Evolutionary conservation across 2,888 invertebrate species (phyloP), one percentile per base, ranked within the genome.

Genomic region (Arrhopalites spinosus): DNA sequence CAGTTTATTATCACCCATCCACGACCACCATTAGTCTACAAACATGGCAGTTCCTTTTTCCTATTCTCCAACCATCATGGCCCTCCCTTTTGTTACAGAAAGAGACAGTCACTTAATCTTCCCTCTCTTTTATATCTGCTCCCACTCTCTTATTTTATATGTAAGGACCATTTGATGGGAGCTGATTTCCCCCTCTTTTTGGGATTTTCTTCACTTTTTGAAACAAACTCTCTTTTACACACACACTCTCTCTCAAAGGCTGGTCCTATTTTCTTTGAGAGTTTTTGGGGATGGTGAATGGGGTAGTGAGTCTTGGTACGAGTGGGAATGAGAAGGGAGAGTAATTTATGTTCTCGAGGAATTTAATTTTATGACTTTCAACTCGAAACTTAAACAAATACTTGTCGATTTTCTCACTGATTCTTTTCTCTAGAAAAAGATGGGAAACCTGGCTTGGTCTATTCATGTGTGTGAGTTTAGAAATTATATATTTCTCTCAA

Each of bases 311-410:
- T 36, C 36, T 36, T 36, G 36, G 36, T 36, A 11, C 36, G 36
- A 36, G 36, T 36, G 36, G 36, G 3, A 30, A 56, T 53, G 56
- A 36, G 30, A 27, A 20, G 29, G 23, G 61, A 20, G 29, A 43
- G 61, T 71, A 71, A 71, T 71, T 71, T 71, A 71, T 71, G 59
- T 59, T 29, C 43, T 5, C 30, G 61, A 61, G 71, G 71, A 71
- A 71, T 71, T 71, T 71, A 59, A 71, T 71, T 71, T 71, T 59
- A 71, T 71, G 71, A 71, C 61, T 71, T 71, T 71, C 59, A 59
- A 59, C 71, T 47, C 68, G 43, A 36, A 66, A 66, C 30, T 66
- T 66, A 30, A 66, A 66, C 36, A 36, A 17, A 66, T 36, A 66
- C 36, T 66, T 43, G 36, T 36, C 66, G 59, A 59, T 23, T 59